phyloP scores from a whole-genome alignment of 2,797 vertebrate genomes.

The Channallabes apus region DNA sequence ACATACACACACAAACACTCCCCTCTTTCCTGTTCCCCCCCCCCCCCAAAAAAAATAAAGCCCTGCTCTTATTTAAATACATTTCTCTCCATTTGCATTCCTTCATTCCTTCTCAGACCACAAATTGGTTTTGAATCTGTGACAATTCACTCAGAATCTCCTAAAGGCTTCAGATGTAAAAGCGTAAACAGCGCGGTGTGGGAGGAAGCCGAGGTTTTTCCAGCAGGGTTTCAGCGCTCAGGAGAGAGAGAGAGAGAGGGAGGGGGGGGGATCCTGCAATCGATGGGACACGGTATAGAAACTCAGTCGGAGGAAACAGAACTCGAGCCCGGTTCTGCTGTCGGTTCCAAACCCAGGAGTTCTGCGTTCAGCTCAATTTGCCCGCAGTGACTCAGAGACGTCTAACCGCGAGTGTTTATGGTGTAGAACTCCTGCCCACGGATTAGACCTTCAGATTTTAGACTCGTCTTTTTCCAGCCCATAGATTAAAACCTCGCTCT shows the following conservation, averaged over 20 bases:
- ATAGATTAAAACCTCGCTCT: not conserved
- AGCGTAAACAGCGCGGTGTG: conserved; percentile 40
- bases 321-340: conserved; percentile 19
- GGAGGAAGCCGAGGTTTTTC: not conserved
- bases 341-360: conserved; percentile 24
- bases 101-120: conserved; percentile 66
- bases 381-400: conserved; percentile 35
- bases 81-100: conserved; percentile 64
- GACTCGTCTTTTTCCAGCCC: not conserved
- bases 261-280: not conserved
- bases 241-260: not conserved
- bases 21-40: not conserved
- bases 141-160: conserved; percentile 50
- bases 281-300: conserved; percentile 35
- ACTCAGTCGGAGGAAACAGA: conserved; percentile 41
- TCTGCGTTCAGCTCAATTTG: not conserved
- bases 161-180: conserved; percentile 34
- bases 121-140: conserved; percentile 66
- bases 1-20: not conserved
- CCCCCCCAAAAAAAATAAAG: conserved; percentile 7
- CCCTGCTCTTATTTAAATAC: conserved; percentile 64
- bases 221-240: not conserved
- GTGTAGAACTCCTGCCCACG: not conserved
- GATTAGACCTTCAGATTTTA: not conserved
- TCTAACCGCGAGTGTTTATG: conserved; percentile 27